These are phyloP conservation scores for Zoanthus sansibaricus DNA, from an alignment of 92 coral and sea anemone genomes.

Conservation along the genomic window DNA sequence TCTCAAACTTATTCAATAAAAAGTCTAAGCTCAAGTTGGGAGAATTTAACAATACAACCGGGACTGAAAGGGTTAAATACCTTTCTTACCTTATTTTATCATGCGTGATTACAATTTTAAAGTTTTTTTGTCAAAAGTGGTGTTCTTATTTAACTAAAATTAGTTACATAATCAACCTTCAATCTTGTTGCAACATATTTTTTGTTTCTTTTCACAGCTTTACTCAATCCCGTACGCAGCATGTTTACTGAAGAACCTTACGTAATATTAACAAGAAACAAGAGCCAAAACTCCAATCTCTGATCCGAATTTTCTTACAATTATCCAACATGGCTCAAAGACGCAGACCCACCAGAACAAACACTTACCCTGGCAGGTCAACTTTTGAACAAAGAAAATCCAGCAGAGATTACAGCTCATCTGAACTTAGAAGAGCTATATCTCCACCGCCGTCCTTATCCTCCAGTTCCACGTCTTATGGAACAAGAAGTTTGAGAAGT, in stretches of 20 bases:
- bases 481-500: constrained; percentile 20
- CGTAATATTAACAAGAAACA: not conserved
- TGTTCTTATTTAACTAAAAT: too few species aligned
- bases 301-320: not conserved
- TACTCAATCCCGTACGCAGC: constrained; percentile 2
- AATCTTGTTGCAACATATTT: too few species aligned
- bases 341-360: constrained; percentile 34
- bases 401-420: constrained; percentile 21
- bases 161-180: too few species aligned
- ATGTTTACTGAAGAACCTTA: constrained; percentile 5
- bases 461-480: not conserved
- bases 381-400: constrained; percentile 18
- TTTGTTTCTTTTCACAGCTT: constrained; percentile 1
- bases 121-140: too few species aligned
- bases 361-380: constrained; percentile 13
- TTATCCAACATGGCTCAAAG: constrained; percentile 35
- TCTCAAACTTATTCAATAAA: too few species aligned
- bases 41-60: too few species aligned
- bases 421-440: constrained; percentile 10
- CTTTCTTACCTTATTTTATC: too few species aligned
- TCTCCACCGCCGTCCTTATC: constrained; percentile 14
- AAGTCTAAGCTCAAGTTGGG: too few species aligned
- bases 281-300: not conserved
- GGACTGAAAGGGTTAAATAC: too few species aligned
- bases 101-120: too few species aligned